Base-by-base conservation (phyloP, 2,113 vertebrate species). In the Amblyopsis rosae region DNA sequence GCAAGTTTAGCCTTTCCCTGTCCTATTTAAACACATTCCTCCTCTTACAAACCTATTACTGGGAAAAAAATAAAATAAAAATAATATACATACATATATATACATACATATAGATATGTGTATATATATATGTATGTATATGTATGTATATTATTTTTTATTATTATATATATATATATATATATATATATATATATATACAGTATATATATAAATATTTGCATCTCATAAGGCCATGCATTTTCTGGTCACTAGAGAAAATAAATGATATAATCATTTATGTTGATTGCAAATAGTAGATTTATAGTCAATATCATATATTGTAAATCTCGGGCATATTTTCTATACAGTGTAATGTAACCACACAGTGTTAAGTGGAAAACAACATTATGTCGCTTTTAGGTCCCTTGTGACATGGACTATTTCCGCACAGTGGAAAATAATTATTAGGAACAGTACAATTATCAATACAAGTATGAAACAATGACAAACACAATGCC, bases 1-100 rank as follows among this genome's bases (percentile, higher is more conserved):
- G 75, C 68, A 75, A 65, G 60, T 70, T 77, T 32, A 67, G 9
- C 48, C 55, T 8, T 60, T 60, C 32, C 60, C 48, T 62, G 46
- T 62, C 12, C 4, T 32, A 64, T 69, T 65, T 15, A 45, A 46
- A 76, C 53, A 26, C 65, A 72, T 75, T 76, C 15, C 53, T 82
- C 32, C 61, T 33, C 13, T 11, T 45, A 47, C 33, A 50, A 56
- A 46, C 59, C 59, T 73, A 67, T 26, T 76, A 62, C 35, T 11
- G 51, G 48, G 57, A 53, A 61, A 69, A 3, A 5, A 19, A 47
- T 26, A 48, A 3, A 56, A 64, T 41, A 45, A 59, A n/a, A 49
- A 41, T 51, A 6, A 9, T 12, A 6, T n/a, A 61, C 70, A 48
- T 11, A 61, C 51, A 13, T 61, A 67, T 72, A 33, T 58, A n/a